These are phyloP conservation scores for Lepidothrix coronata DNA, from an alignment of 2,113 vertebrate species.

Conservation along the genomic window DNA sequence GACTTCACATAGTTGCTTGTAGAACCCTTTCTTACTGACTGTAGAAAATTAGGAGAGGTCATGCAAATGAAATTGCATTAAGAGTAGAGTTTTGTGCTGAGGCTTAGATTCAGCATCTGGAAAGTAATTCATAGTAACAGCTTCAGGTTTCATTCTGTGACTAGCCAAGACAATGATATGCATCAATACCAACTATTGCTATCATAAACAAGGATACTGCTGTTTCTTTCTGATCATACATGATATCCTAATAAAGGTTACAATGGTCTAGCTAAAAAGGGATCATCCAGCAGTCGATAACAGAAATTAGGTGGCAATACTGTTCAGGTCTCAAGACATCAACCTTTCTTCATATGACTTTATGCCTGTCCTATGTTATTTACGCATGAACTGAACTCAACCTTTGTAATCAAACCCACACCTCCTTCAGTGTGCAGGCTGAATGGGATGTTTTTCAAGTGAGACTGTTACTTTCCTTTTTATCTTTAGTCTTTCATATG, in stretches of 20 bases:
- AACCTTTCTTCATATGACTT: not conserved
- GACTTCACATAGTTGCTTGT: not conserved
- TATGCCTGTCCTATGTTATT: not conserved
- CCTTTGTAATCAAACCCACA: not conserved
- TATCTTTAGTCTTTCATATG: not conserved
- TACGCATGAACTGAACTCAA: rapidly evolving
- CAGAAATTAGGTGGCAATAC: not conserved
- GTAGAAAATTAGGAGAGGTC: not conserved
- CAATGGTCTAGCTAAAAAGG: not conserved
- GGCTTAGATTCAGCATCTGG: not conserved
- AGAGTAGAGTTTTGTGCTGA: not conserved
- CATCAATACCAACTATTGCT: not conserved
- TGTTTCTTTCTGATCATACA: not conserved
- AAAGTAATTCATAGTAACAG: not conserved
- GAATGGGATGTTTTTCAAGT: not conserved
- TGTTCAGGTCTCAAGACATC: not conserved
- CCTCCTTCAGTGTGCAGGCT: not conserved
- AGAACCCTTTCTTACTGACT: not conserved
- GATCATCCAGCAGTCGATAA: not conserved
- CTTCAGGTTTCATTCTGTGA: not conserved
- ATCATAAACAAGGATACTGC: not conserved
- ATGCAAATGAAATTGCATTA: not conserved
- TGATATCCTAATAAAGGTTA: not conserved
- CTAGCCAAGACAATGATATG: not conserved
- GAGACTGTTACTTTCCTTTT: not conserved